Conservation (phyloP, 2,113 vertebrate genomes). For the Python bivittatus region DNA sequence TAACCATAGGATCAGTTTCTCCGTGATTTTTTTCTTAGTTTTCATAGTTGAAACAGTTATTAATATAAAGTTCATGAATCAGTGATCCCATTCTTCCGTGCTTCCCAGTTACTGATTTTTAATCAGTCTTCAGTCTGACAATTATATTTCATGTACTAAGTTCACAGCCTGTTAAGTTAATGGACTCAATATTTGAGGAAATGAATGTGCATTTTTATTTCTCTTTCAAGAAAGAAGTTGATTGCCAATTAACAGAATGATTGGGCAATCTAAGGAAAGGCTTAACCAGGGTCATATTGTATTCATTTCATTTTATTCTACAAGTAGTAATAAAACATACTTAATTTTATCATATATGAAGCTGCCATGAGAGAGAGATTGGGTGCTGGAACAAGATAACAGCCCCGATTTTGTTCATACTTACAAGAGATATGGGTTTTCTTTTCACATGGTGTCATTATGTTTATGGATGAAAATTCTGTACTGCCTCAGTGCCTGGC, state of each 20-base stretch:
- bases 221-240: background rate
- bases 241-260: background rate
- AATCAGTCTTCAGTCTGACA: background rate
- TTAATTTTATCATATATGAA: background rate
- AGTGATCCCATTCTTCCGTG: background rate
- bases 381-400: background rate
- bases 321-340: background rate
- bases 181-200: background rate
- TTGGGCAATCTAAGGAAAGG: background rate
- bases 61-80: background rate
- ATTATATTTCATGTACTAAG: background rate
- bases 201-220: background rate
- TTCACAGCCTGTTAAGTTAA: background rate
- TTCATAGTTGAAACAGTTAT: background rate
- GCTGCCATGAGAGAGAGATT: background rate
- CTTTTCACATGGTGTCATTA: background rate
- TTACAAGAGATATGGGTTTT: background rate
- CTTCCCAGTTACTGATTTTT: background rate
- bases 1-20: background rate
- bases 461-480: background rate
- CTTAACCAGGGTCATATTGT: background rate
- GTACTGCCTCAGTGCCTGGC: background rate
- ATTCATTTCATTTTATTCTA: background rate
- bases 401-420: background rate
- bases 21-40: background rate